A percentile compares a stretch with the other conserved stretches of the same genome.
These are phyloP conservation scores for Dromas ardeola DNA, from an alignment of 2,113 vertebrate genomes.

Conservation along the genomic window DNA sequence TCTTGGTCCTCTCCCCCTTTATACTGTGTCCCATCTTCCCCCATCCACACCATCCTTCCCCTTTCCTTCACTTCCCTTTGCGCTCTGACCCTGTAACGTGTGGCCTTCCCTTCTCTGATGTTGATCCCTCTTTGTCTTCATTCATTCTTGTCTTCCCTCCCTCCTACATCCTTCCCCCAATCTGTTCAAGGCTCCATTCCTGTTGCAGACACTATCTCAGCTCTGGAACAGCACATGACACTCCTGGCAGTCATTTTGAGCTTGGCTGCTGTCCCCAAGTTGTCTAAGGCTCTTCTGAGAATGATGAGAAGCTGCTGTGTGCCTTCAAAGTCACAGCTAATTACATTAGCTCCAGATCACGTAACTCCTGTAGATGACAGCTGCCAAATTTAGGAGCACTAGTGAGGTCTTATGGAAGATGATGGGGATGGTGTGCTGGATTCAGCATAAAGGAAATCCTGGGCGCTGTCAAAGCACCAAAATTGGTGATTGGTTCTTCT, in stretches of 20 bases:
- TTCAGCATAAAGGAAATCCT: constrained; percentile 34
- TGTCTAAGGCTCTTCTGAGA: constrained; percentile 56
- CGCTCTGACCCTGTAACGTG: rapidly evolving
- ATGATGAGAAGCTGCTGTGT: constrained; percentile 64
- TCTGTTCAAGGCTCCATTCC: constrained; percentile 24
- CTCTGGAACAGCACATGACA: constrained; percentile 52
- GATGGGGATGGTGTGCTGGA: constrained; percentile 15
- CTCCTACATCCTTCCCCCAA: background rate
- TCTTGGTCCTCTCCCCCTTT: background rate
- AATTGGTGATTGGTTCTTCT: background rate
- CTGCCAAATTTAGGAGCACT: constrained; percentile 52
- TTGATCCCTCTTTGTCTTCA: background rate
- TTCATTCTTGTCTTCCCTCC: background rate
- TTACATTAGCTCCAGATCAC: constrained; percentile 58
- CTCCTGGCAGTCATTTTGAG: constrained; percentile 49
- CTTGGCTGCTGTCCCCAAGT: constrained; percentile 63
- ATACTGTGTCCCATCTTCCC: background rate
- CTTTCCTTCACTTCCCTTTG: background rate
- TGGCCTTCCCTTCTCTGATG: background rate
- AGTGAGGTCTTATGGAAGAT: constrained; percentile 16
- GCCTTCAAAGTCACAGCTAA: constrained; percentile 63
- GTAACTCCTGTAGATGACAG: constrained; percentile 51
- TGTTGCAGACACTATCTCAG: constrained; percentile 17
- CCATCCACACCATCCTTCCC: background rate
- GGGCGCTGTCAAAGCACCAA: background rate